Conservation (phyloP, 2,888 invertebrate genomes). For the Perizoma affinitatum region DNA sequence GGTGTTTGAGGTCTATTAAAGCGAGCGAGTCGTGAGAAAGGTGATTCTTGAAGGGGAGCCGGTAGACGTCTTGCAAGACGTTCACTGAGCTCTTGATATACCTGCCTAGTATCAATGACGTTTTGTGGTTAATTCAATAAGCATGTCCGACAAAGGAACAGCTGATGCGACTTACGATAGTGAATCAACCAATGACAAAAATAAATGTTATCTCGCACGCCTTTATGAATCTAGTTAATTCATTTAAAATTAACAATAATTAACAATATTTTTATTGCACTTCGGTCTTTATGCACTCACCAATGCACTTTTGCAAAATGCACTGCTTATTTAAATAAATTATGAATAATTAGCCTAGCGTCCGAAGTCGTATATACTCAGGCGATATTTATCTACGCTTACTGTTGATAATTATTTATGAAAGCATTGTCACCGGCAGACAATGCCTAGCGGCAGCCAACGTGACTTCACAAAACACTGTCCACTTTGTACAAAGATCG, state of each 20-base stretch:
- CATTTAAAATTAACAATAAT: no score
- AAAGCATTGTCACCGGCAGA: slow-evolving; percentile 63
- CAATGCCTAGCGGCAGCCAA: slow-evolving; percentile 54
- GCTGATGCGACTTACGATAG: slow-evolving; percentile 32
- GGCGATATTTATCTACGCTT: slow-evolving; percentile 39
- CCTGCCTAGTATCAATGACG: slow-evolving; percentile 35
- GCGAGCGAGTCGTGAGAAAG: slow-evolving; percentile 78
- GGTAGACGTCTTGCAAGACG: slow-evolving; percentile 64
- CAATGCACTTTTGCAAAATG: slow-evolving; percentile 8
- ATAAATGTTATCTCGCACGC: neutral
- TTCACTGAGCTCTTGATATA: slow-evolving; percentile 38
- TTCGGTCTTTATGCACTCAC: no score
- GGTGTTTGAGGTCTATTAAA: slow-evolving; percentile 75
- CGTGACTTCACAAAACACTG: slow-evolving; percentile 48
- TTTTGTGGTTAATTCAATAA: slow-evolving; percentile 38
- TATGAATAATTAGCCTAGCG: slow-evolving; percentile 32
- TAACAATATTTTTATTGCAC: no score
- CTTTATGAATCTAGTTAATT: no score
- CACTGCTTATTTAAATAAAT: slow-evolving; percentile 20
- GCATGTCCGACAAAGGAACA: slow-evolving; percentile 34
- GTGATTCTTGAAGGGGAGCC: slow-evolving; percentile 59
- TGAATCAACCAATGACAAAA: slow-evolving; percentile 1
- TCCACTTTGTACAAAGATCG: slow-evolving; percentile 22
- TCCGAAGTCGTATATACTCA: slow-evolving; percentile 35
- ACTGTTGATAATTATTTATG: slow-evolving; percentile 59